Evolutionary conservation across 2,113 vertebrate species (phyloP).

Genomic region (Eulacestoma nigropectus): DNA sequence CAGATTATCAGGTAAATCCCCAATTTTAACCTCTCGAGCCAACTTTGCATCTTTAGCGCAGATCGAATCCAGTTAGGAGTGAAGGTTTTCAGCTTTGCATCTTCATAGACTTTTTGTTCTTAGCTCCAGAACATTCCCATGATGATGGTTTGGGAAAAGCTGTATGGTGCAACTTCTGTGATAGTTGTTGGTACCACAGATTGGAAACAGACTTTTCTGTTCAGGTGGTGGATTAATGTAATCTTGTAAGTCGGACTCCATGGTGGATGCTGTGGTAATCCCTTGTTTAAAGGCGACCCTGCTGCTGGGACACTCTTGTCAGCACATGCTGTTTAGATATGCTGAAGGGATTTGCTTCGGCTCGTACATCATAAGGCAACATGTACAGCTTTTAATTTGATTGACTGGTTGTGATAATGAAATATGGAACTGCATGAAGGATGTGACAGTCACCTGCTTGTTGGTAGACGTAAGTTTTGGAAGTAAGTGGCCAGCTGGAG

Average conservation of each 20-base stretch:
- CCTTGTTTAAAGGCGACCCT: neutral
- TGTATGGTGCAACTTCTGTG: neutral
- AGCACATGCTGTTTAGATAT: neutral
- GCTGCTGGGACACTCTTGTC: neutral
- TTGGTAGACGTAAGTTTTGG: neutral
- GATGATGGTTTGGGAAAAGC: neutral
- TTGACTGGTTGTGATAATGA: neutral
- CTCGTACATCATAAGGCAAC: neutral
- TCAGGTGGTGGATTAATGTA: neutral
- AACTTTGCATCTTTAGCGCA: neutral
- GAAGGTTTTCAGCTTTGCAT: neutral
- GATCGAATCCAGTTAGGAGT: neutral
- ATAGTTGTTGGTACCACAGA: neutral
- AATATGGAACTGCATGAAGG: neutral
- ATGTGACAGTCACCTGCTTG: neutral
- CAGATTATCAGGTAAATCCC: conserved; percentile 21
- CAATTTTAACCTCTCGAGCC: neutral
- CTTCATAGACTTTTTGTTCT: neutral
- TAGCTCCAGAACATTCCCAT: rapidly evolving
- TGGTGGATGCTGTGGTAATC: neutral
- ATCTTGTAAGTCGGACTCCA: neutral
- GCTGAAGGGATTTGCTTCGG: neutral
- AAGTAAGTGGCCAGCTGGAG: neutral
- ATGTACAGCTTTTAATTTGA: neutral
- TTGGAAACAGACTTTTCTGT: neutral